Evolutionary conservation across 2,888 invertebrate species (phyloP), one percentile per base, ranked within the genome.

Genomic region (Smittia aterrima): DNA sequence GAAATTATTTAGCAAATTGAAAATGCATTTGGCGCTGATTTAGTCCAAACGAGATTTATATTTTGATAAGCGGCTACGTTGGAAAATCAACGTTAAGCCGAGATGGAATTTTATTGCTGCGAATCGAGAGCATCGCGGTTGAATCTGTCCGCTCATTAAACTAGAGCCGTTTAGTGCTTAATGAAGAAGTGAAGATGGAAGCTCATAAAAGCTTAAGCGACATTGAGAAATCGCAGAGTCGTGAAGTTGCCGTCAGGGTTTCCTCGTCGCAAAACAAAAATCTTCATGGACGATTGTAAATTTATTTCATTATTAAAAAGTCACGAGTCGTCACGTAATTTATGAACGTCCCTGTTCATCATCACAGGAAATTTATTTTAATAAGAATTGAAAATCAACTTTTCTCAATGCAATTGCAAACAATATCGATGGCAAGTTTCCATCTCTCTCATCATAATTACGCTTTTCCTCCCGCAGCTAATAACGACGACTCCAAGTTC

Each of bases 11-110:
- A 47, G 47, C 47, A n/a, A n/a, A 47, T 47, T 47, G 47, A 47
- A 47, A 47, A 47, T 47, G 47, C 47, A 47, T 47, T 47, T 47
- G 47, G 47, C 47, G 47, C 4, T 47, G 47, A 47, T 47, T 47
- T 47, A 13, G 47, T n/a, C 47, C 47, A 47, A 47, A 13, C 47
- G 47, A 47, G 47, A 47, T 47, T 47, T 47, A 47, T 16, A 47
- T 47, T 47, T 47, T 47, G 47, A 47, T 47, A 47, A 47, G 47
- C 47, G 16, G 47, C 47, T n/a, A n/a, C 32, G 32, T 3, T 6
- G 32, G 32, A 32, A 32, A 32, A 32, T 32, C 32, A 32, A 9
- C n/a, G 47, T 47, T 38, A 47, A 16, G 13, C 16, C 16, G 47
- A 47, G 13, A 2, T 47, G 47, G 47, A 47, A 47, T 47, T 47